These are phyloP conservation scores for Hartigia nigra DNA, from an alignment of 2,888 invertebrate genomes.

Conservation along the genomic window DNA sequence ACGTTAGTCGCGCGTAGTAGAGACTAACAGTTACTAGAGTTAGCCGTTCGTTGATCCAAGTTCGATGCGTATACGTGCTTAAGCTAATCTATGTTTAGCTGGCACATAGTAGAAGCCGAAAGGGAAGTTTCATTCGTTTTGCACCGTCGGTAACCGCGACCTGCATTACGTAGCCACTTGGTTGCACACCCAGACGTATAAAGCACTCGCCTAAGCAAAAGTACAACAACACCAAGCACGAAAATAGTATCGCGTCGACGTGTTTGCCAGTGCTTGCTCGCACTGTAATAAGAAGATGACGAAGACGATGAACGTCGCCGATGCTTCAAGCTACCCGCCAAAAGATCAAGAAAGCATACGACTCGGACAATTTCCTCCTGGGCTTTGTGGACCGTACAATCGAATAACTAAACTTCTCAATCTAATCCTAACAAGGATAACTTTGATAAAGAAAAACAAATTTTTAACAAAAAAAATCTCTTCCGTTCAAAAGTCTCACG, in stretches of 20 bases:
- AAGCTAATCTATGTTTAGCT: constrained; percentile 10
- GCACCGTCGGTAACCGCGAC: constrained; percentile 53
- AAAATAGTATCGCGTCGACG: constrained; percentile 39
- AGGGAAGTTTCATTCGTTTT: constrained; percentile 33
- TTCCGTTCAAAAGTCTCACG: too few species aligned
- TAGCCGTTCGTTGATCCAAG: constrained; percentile 41
- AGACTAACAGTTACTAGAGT: neutral
- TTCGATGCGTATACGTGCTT: constrained; percentile 28
- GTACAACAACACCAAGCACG: constrained; percentile 40
- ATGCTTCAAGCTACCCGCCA: neutral
- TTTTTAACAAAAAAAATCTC: too few species aligned
- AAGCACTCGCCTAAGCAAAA: constrained; percentile 9
- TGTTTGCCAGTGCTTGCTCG: neutral
- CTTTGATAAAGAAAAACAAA: too few species aligned
- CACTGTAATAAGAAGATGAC: neutral
- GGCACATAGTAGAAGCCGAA: constrained; percentile 16
- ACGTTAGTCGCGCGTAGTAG: neutral
- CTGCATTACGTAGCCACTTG: constrained; percentile 49
- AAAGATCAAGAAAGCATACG: neutral
- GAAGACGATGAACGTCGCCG: neutral
- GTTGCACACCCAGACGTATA: neutral
- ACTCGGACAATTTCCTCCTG: neutral
- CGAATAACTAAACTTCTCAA: neutral
- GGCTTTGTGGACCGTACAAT: neutral
- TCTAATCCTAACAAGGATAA: neutral